Conservation (phyloP, 2,797 vertebrate species). For the Coracias cyanogaster region DNA sequence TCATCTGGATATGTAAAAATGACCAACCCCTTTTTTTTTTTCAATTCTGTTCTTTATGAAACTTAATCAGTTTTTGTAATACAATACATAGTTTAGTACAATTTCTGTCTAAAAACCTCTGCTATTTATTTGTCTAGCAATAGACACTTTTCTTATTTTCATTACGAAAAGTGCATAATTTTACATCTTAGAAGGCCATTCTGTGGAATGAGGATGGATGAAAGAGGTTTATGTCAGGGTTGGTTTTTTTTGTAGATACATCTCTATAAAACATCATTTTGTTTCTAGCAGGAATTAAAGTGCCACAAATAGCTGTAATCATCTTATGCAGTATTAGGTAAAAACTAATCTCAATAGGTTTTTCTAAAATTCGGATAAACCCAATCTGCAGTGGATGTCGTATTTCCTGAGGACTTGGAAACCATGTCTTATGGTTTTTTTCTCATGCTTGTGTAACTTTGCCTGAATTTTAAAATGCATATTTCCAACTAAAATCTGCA, state of each 20-base stretch:
- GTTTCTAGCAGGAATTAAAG: constrained; percentile 83
- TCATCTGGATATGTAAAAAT: not conserved
- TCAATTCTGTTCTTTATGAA: not conserved
- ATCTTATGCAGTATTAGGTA: constrained; percentile 85
- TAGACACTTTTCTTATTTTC: constrained; percentile 1
- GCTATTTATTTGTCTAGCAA: not conserved
- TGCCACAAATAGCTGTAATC: constrained; percentile 92
- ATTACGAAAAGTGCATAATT: constrained; percentile 67
- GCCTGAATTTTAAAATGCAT: not conserved
- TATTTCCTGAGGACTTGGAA: constrained; percentile 48
- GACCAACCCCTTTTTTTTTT: not conserved
- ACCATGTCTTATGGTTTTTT: not conserved
- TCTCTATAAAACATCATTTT: constrained; percentile 79
- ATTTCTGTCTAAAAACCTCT: not conserved
- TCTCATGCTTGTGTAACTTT: not conserved
- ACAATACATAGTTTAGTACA: not conserved
- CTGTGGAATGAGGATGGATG: constrained; percentile 47
- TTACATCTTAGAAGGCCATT: constrained; percentile 52
- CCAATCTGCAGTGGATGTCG: constrained; percentile 39
- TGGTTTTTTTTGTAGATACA: constrained; percentile 32
- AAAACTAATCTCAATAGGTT: constrained; percentile 84
- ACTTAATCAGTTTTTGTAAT: not conserved
- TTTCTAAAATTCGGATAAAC: constrained; percentile 74
- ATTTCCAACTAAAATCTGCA: not conserved
- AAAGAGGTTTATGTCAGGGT: constrained; percentile 61